Evolutionary conservation across 2,113 vertebrate genomes (phyloP).

Genomic region (Ifrita kowaldi): DNA sequence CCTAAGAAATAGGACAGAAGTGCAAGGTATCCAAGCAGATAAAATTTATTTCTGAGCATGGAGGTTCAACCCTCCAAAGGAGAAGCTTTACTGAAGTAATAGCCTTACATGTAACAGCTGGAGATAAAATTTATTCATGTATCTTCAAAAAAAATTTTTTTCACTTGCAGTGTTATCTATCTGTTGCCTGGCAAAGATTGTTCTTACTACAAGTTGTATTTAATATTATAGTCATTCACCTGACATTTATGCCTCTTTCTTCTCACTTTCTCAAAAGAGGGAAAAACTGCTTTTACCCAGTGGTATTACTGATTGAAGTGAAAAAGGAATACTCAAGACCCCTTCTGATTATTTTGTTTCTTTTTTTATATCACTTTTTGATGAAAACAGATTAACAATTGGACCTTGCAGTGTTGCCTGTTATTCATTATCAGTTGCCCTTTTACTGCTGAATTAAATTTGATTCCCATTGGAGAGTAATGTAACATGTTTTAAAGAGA

Average conservation of each 20-base stretch:
- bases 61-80: neutral
- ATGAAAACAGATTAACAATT: neutral
- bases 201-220: neutral
- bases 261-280: neutral
- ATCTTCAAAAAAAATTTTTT: neutral
- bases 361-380: neutral
- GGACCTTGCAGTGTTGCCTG: neutral
- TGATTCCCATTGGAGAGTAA: neutral
- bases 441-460: neutral
- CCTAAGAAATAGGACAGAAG: neutral
- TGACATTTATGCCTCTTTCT: neutral
- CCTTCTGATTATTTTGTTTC: neutral
- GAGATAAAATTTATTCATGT: neutral
- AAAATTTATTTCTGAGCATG: neutral
- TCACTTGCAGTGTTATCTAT: neutral
- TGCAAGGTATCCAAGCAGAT: neutral
- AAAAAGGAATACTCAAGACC: neutral
- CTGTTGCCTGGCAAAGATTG: neutral
- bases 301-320: neutral
- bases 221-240: neutral
- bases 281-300: neutral
- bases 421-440: neutral
- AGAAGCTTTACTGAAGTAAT: neutral
- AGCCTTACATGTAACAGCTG: neutral
- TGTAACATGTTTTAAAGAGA: neutral